Evolutionary conservation across 2,797 vertebrate genomes (phyloP).

Genomic region (Protonibea diacanthus): DNA sequence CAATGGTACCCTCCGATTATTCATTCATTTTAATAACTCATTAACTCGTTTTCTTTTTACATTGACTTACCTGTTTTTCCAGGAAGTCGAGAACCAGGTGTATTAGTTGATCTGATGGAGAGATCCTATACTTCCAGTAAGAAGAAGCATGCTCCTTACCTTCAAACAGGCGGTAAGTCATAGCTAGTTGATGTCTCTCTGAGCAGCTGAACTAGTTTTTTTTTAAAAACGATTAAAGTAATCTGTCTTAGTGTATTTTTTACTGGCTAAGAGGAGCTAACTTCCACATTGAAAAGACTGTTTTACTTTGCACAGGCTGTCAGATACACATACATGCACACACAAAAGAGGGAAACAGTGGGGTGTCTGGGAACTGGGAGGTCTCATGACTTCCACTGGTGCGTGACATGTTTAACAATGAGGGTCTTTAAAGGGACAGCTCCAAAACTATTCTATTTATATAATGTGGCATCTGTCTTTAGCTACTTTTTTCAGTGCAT

Average conservation of each 20-base stretch:
- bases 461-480: not conserved
- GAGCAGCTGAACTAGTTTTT: not conserved
- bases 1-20: no score
- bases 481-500: not conserved
- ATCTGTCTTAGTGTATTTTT: not conserved
- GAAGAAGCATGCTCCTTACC: constrained; percentile 77
- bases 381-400: not conserved
- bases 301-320: not conserved
- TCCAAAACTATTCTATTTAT: not conserved
- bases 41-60: no score
- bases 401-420: constrained; percentile 45
- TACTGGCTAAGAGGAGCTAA: not conserved
- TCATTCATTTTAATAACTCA: no score
- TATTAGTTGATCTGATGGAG: constrained; percentile 81
- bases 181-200: constrained; percentile 36
- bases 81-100: constrained; percentile 81
- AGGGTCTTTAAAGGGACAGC: constrained; percentile 51
- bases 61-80: constrained; percentile 78
- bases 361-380: constrained; percentile 28
- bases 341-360: constrained; percentile 10
- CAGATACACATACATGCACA: not conserved
- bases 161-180: constrained; percentile 86
- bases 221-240: not conserved
- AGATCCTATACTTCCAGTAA: constrained; percentile 87
- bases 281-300: not conserved